Conservation (phyloP, 2,888 invertebrate species). For the Meloe dianella region DNA sequence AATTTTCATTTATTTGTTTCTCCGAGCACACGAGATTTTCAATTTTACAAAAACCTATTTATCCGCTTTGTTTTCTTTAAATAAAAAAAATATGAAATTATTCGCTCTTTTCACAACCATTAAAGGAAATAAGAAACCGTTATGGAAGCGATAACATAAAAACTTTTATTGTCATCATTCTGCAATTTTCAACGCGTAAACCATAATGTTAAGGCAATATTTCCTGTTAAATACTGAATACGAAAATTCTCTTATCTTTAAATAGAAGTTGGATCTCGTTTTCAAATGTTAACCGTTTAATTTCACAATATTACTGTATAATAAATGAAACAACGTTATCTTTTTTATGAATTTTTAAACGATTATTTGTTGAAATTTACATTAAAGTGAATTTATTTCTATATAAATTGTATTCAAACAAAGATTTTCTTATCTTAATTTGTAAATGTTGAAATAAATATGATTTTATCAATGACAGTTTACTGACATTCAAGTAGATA, state of each 20-base stretch:
- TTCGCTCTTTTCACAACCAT: background rate
- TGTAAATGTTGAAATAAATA: constrained; percentile 28
- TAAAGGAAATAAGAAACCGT: background rate
- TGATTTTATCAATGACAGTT: constrained; percentile 47
- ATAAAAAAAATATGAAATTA: constrained; percentile 2
- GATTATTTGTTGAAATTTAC: background rate
- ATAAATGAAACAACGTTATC: background rate
- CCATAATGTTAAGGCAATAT: background rate
- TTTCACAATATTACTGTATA: background rate
- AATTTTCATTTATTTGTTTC: constrained; percentile 5
- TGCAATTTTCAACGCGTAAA: constrained; percentile 5
- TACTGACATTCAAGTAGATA: constrained; percentile 50
- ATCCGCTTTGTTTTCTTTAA: background rate
- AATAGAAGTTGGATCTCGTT: background rate
- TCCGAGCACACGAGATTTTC: background rate
- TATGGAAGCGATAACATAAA: background rate
- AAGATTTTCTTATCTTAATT: background rate
- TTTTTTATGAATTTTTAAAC: background rate
- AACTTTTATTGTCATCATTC: constrained; percentile 6
- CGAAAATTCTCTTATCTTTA: background rate
- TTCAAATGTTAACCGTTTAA: background rate
- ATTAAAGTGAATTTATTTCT: background rate
- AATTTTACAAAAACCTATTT: background rate
- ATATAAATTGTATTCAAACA: background rate
- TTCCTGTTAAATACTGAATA: constrained; percentile 5